A percentile compares a stretch with the other conserved stretches of the same genome.
Evolutionary conservation across 92 coral and sea anemone species (phyloP).

Genomic region (Parazoanthus atlanticus): DNA sequence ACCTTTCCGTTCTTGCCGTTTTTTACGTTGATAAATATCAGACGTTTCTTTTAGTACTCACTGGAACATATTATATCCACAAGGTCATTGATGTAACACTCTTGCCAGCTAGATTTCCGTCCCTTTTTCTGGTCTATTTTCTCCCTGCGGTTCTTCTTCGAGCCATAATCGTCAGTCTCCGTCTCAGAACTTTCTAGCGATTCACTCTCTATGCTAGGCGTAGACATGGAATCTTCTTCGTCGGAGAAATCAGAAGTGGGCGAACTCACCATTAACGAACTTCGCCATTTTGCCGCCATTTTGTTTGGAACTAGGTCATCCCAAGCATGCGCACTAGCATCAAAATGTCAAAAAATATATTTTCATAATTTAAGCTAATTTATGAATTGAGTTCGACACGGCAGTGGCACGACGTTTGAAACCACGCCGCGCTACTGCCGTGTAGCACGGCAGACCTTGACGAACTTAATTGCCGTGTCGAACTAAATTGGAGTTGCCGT

Average conservation of each 20-base stretch:
- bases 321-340: background rate
- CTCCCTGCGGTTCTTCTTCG: background rate
- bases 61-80: constrained; percentile 47
- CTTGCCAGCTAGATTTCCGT: constrained; percentile 28
- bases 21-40: constrained; percentile 49
- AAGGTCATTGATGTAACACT: constrained; percentile 23
- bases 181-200: too few relatives aligned
- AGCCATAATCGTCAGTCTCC: too few relatives aligned
- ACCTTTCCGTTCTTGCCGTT: constrained; percentile 25
- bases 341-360: background rate
- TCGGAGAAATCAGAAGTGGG: too few relatives aligned
- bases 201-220: too few relatives aligned
- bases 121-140: constrained; percentile 32
- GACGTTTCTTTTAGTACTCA: constrained; percentile 45
- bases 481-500: constrained; percentile 1
- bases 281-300: background rate
- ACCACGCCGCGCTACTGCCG: background rate
- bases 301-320: background rate
- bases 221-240: too few relatives aligned
- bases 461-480: constrained; percentile 26
- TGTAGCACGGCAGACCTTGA: constrained; percentile 20
- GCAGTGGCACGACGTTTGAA: too few relatives aligned
- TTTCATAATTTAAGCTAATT: background rate
- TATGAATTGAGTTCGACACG: too few relatives aligned
- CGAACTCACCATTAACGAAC: background rate